Conservation (phyloP, 2,888 invertebrate species). For the Microchrysa polita region DNA sequence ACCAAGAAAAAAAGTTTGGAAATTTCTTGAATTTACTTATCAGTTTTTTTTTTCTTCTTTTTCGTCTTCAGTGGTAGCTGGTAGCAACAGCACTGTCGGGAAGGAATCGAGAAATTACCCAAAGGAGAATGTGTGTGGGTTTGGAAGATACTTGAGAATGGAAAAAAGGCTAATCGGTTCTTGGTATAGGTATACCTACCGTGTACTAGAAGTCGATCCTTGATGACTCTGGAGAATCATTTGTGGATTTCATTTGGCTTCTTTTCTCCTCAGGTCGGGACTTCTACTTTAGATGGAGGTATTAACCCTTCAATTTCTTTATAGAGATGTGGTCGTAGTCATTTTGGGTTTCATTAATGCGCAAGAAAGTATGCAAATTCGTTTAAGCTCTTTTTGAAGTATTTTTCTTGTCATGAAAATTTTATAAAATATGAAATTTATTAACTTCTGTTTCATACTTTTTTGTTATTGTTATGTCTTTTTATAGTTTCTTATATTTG, state of each 20-base stretch:
- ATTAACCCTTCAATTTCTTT: not conserved
- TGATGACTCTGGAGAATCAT: conserved; percentile 13
- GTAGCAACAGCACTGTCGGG: not conserved
- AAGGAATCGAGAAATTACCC: not conserved
- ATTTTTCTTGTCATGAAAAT: too few species aligned
- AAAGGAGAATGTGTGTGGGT: too few species aligned
- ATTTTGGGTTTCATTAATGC: too few species aligned
- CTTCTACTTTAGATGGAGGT: not conserved
- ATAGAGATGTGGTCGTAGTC: too few species aligned
- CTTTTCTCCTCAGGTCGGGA: not conserved
- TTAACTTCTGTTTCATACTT: too few species aligned
- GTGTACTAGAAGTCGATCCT: not conserved
- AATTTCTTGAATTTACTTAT: conserved; percentile 6
- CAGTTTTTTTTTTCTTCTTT: not conserved
- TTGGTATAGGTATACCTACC: too few species aligned
- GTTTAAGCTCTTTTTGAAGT: too few species aligned
- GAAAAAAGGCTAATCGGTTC: conserved; percentile 17
- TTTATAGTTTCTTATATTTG: too few species aligned
- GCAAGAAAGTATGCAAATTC: too few species aligned
- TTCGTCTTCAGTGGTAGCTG: too few species aligned
- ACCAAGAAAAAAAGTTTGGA: conserved; percentile 1
- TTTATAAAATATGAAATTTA: too few species aligned
- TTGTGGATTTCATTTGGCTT: conserved; percentile 4
- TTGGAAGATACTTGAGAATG: not conserved
- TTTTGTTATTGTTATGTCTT: too few species aligned